phyloP scores from a whole-genome alignment of 2,113 vertebrate genomes.

The Tragelaphus imberbis region DNA sequence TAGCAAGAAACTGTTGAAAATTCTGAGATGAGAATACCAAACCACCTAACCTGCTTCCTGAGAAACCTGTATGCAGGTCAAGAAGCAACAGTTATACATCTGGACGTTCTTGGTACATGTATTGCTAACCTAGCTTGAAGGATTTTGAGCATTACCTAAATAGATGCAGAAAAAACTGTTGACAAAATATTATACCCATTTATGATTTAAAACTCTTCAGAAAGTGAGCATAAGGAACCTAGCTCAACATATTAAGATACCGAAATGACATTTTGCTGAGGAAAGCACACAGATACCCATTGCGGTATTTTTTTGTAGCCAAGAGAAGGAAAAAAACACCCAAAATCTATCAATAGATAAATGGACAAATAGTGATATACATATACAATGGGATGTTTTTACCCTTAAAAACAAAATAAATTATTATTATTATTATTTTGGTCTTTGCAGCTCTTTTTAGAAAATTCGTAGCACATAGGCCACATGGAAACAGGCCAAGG shows the following conservation, averaged over 20 bases:
- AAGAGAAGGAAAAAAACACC: background rate
- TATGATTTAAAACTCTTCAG: background rate
- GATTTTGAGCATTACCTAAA: too few relatives aligned
- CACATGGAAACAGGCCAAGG: background rate
- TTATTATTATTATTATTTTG: background rate
- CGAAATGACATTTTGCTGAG: background rate
- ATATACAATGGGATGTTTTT: background rate
- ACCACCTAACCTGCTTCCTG: too few relatives aligned
- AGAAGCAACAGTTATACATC: too few relatives aligned
- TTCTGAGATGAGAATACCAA: too few relatives aligned
- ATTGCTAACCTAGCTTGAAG: too few relatives aligned
- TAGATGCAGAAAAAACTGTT: background rate
- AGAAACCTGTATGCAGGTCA: too few relatives aligned
- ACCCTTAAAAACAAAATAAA: background rate
- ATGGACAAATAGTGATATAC: background rate
- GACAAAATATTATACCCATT: too few relatives aligned
- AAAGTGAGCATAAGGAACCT: background rate
- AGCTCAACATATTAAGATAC: background rate
- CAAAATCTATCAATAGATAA: background rate
- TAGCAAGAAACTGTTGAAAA: too few relatives aligned
- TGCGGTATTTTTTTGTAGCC: background rate
- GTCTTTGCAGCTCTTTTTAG: background rate
- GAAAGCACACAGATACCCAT: background rate
- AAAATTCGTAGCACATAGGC: background rate
- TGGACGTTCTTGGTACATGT: too few relatives aligned